Evolutionary conservation across 2,113 vertebrate genomes (phyloP).

Genomic region (Rhynchomys soricoides): DNA sequence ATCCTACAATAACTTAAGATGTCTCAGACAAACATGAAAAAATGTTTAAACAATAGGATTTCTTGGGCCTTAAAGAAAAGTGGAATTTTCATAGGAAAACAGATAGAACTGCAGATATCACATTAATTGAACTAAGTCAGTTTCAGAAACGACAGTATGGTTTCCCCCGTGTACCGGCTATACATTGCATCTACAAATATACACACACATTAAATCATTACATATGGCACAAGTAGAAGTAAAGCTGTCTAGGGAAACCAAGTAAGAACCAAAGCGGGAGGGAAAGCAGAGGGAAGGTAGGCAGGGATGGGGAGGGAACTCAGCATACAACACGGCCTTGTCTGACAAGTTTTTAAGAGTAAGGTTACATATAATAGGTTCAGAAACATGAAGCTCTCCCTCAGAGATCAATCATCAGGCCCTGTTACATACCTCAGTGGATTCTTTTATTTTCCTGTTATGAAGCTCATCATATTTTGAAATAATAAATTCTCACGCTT

Average conservation of each 20-base stretch:
- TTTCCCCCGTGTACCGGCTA: too few species aligned
- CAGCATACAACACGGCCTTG: background rate
- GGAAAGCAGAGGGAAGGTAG: background rate
- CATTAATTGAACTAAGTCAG: background rate
- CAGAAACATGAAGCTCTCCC: background rate
- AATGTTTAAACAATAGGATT: background rate
- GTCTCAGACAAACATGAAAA: background rate
- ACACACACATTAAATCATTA: too few species aligned
- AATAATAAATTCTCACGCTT: conserved; percentile 12
- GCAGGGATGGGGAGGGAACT: background rate
- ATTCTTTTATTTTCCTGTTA: background rate
- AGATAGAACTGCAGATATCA: background rate
- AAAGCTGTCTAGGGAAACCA: background rate
- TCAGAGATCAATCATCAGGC: background rate
- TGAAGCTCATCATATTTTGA: conserved; percentile 31
- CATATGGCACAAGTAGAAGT: background rate
- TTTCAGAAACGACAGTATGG: background rate
- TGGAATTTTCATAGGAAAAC: background rate
- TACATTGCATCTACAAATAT: too few species aligned
- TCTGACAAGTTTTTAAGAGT: background rate
- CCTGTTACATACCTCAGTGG: background rate
- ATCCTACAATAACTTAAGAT: background rate
- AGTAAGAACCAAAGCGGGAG: background rate
- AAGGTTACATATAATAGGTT: background rate
- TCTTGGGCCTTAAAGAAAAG: background rate